phyloP scores from a whole-genome alignment of 2,888 invertebrate genomes.

The Neria commutata region DNA sequence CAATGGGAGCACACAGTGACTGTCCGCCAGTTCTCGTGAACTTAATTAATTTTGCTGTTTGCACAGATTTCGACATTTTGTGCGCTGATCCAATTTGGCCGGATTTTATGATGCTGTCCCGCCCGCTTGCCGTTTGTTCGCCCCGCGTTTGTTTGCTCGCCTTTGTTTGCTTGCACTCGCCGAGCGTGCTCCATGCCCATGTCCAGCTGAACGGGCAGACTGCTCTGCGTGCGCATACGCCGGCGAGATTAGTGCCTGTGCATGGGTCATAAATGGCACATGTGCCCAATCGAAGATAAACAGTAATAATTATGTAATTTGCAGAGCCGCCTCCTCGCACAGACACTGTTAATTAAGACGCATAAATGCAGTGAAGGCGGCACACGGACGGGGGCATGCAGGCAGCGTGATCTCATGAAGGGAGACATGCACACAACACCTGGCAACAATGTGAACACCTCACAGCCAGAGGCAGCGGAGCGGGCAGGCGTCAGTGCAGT shows the following conservation, averaged over 20 bases:
- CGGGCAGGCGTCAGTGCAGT: not conserved
- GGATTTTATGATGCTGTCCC: constrained; percentile 3
- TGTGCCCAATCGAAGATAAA: not conserved
- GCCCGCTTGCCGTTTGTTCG: not conserved
- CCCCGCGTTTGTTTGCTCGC: not conserved
- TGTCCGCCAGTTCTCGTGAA: constrained; percentile 45
- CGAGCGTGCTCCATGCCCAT: not conserved
- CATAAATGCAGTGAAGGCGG: too few relatives aligned
- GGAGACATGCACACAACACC: too few relatives aligned
- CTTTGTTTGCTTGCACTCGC: not conserved
- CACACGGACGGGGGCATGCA: too few relatives aligned
- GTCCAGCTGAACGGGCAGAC: not conserved
- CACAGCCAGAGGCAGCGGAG: too few relatives aligned
- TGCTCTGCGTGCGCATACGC: not conserved
- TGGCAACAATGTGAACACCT: too few relatives aligned
- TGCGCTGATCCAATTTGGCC: constrained; percentile 15
- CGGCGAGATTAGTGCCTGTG: not conserved
- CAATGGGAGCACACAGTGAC: too few relatives aligned
- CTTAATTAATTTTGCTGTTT: constrained; percentile 53
- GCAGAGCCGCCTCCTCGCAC: not conserved
- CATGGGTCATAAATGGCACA: not conserved
- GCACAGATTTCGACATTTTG: constrained; percentile 48
- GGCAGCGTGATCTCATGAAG: too few relatives aligned
- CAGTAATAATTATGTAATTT: not conserved
- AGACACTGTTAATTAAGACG: not conserved